Base-by-base conservation (phyloP, 1,140 invertebrate species). In the Trichonephila clavipes region DNA sequence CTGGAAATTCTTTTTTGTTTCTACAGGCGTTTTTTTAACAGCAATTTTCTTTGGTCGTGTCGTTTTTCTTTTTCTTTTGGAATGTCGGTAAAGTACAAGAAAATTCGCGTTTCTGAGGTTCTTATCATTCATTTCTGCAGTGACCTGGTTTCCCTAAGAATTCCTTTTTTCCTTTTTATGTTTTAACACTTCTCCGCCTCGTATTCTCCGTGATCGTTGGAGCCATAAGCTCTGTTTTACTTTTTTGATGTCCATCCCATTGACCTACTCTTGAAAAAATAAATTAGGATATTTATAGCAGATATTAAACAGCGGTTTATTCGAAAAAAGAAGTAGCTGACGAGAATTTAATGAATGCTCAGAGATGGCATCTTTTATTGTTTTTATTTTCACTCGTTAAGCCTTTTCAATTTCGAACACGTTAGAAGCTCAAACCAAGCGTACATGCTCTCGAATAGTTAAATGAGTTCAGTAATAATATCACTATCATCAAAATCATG, bases 211-310 rank as follows among this genome's bases (percentile, higher is more conserved):
- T 72, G 66, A 77, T 77, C 88, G 88, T 61, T 44, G 19, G n/a
- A 89, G 66, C 88, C 69, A 19, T 24, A 77, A 89, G 88, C 88
- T 66, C 88, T 89, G 66, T 89, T 72, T 89, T 77, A 34, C 34
- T 18, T 77, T 89, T 89, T 69, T 77, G 28, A 59, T 59, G 40
- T n/a, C 66, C 88, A 89, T 89, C 40, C 66, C 69, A 51, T 51
- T 89, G 88, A 89, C 88, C 88, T 77, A 89, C 34, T 89, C 88
- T 59, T 24, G 69, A 89, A 28, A 62, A 51, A 2, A 51, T 40
- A 58, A 89, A 72, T 89, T 89, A 58, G 88, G 44, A 72, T 72
- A 89, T 89, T 89, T 72, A 69, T 77, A 89, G 64, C 69, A 16
- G 18, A 24, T 77, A 72, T 89, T n/a, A 69, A 69, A 72, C n/a